A percentile compares a stretch with the other conserved stretches of the same genome.
Conservation (phyloP, 2,113 vertebrate genomes). For the Solea solea region DNA sequence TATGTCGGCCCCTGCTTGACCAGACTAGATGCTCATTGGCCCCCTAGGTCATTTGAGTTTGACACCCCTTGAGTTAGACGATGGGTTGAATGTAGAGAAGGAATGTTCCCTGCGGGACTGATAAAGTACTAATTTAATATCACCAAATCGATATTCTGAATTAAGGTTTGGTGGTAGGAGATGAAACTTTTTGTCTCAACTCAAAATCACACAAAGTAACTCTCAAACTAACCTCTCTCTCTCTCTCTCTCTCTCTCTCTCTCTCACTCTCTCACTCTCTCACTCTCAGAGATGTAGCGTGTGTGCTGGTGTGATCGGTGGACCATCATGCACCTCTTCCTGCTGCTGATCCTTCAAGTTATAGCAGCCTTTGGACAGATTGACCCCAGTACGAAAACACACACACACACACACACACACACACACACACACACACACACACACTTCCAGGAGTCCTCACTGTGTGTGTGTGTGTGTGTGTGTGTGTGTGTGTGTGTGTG, state of each 20-base stretch:
- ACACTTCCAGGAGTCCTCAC: not conserved
- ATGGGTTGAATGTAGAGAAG: too few species aligned
- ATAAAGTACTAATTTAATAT: too few species aligned
- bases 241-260: not conserved
- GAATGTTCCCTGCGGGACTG: too few species aligned
- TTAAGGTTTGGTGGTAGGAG: too few species aligned
- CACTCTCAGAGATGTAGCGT: conserved; percentile 87
- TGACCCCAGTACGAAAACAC: conserved; percentile 81
- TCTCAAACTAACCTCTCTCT: not conserved
- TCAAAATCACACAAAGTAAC: not conserved
- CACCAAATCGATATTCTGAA: too few species aligned
- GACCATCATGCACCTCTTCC: conserved; percentile 90
- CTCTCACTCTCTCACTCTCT: conserved; percentile 32
- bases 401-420: conserved; percentile 24
- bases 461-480: conserved; percentile 13
- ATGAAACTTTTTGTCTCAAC: too few species aligned
- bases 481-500: conserved; percentile 25
- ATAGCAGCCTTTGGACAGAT: conserved; percentile 81
- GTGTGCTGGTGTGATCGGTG: conserved; percentile 73
- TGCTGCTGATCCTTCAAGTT: conserved; percentile 85
- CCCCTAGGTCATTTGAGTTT: too few species aligned
- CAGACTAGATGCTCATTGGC: too few species aligned
- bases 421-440: conserved; percentile 12
- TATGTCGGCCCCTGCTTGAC: too few species aligned
- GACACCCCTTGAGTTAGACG: too few species aligned